phyloP scores from a whole-genome alignment of 2,888 invertebrate species.

The Antheraea yamamai region DNA sequence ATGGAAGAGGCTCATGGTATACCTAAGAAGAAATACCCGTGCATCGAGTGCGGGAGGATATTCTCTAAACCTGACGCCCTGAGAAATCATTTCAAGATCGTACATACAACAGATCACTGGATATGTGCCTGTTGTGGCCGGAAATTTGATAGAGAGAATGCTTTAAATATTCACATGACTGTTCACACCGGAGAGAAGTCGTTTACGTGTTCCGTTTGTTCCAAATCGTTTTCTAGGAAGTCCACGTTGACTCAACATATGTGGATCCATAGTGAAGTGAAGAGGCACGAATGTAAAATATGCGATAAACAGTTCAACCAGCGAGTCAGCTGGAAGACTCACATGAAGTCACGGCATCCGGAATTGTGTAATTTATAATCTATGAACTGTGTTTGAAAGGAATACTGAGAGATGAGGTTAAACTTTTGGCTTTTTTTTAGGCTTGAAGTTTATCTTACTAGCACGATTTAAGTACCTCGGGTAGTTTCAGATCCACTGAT shows the following conservation, averaged over 20 bases:
- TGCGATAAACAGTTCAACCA: conserved; percentile 62
- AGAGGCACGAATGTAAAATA: conserved; percentile 54
- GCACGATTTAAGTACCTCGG: too few species aligned
- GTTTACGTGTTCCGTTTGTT: conserved; percentile 71
- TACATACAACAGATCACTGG: conserved; percentile 53
- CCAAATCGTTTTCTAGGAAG: conserved; percentile 63
- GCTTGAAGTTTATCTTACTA: too few species aligned
- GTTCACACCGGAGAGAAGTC: conserved; percentile 72
- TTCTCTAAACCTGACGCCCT: conserved; percentile 49
- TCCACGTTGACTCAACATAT: conserved; percentile 61
- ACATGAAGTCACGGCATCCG: conserved; percentile 66
- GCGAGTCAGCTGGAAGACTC: conserved; percentile 56
- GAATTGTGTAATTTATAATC: conserved; percentile 38
- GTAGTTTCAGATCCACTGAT: too few species aligned
- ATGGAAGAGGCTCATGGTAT: conserved; percentile 50
- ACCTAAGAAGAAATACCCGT: conserved; percentile 50
- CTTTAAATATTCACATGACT: conserved; percentile 69
- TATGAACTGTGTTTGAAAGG: too few species aligned
- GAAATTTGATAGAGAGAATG: conserved; percentile 67
- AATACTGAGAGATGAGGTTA: too few species aligned
- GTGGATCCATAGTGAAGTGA: conserved; percentile 66
- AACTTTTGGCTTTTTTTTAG: too few species aligned
- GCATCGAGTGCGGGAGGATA: conserved; percentile 50
- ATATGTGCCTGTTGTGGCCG: conserved; percentile 56
- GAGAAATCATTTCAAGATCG: conserved; percentile 52